Evolutionary conservation across 2,888 invertebrate species (phyloP).

Genomic region (Drepanosiphum platanoidis): DNA sequence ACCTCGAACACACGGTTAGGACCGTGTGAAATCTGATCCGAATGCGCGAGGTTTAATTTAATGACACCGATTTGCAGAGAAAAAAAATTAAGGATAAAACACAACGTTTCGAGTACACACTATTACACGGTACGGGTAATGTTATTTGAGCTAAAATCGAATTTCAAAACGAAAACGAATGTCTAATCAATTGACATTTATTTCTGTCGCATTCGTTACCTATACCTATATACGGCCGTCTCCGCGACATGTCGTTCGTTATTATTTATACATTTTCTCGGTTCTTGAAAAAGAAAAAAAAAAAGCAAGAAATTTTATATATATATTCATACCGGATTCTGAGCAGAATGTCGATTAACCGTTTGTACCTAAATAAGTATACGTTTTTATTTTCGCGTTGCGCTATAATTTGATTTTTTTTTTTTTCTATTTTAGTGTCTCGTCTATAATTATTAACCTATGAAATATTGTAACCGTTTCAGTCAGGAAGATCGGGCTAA

Average conservation of each 20-base stretch:
- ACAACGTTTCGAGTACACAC: too few relatives aligned
- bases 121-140: too few relatives aligned
- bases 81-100: too few relatives aligned
- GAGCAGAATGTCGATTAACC: conserved; percentile 20
- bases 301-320: background rate
- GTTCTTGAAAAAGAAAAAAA: background rate
- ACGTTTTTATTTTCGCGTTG: background rate
- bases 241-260: background rate
- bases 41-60: too few relatives aligned
- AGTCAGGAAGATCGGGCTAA: conserved; percentile 7
- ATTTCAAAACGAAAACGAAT: too few relatives aligned
- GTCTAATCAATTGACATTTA: background rate
- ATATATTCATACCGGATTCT: background rate
- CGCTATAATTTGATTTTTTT: background rate
- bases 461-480: conserved; percentile 11
- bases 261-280: conserved; percentile 1
- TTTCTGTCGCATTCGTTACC: too few relatives aligned
- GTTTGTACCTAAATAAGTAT: background rate
- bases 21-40: too few relatives aligned
- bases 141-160: too few relatives aligned
- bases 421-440: conserved; percentile 7
- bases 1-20: too few relatives aligned
- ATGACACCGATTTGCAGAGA: too few relatives aligned
- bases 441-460: conserved; percentile 6
- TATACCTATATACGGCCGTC: too few relatives aligned